Conservation (phyloP, 1,140 invertebrate species). For the Stratiolaelaps scimitus region DNA sequence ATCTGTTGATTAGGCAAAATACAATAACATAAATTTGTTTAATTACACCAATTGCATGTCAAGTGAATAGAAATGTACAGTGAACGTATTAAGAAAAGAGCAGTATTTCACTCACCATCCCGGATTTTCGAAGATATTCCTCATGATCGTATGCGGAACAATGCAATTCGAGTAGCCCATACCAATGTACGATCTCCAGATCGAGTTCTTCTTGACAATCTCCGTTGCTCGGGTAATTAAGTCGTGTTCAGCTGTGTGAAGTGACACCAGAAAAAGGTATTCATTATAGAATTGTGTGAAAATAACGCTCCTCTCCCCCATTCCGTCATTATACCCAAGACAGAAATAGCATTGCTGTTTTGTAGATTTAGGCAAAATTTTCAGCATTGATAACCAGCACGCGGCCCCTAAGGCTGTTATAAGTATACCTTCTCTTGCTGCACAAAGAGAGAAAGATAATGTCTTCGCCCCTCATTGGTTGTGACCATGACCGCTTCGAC, state of each 20-base stretch:
- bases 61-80: too few relatives aligned
- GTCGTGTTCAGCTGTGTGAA: constrained; percentile 65
- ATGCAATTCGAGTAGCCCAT: constrained; percentile 97
- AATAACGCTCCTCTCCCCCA: too few relatives aligned
- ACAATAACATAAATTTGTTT: neutral
- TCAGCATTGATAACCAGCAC: too few relatives aligned
- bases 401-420: too few relatives aligned
- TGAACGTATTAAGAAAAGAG: neutral
- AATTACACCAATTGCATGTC: neutral
- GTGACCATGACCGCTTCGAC: too few relatives aligned
- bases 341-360: too few relatives aligned
- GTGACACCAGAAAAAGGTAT: constrained; percentile 18
- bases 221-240: constrained; percentile 61
- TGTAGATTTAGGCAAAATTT: too few relatives aligned
- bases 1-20: too few relatives aligned
- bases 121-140: constrained; percentile 98
- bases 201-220: constrained; percentile 73
- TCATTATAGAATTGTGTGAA: constrained; percentile 12
- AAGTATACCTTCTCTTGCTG: too few relatives aligned
- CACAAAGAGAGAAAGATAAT: too few relatives aligned
- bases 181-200: constrained; percentile 92
- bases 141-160: constrained; percentile 82
- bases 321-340: too few relatives aligned
- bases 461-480: too few relatives aligned
- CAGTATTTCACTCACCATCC: constrained; percentile 65